phyloP scores from a whole-genome alignment of 2,113 vertebrate species.

The Calidris pugnax region DNA sequence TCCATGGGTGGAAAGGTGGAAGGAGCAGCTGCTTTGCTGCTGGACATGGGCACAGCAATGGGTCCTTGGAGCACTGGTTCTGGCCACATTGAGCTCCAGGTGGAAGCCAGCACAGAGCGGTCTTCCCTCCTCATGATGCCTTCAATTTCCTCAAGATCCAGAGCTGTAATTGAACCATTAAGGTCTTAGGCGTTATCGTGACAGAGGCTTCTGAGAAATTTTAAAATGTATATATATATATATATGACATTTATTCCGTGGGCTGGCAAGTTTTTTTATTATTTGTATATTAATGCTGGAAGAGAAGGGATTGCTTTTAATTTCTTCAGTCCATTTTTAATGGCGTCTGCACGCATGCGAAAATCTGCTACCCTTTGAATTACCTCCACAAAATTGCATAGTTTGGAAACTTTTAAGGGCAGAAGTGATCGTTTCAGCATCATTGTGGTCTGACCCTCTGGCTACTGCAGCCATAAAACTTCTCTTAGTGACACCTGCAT shows the following conservation, averaged over 20 bases:
- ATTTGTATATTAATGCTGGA: neutral
- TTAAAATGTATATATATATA: neutral
- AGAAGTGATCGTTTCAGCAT: neutral
- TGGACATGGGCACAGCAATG: neutral
- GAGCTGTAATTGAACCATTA: neutral
- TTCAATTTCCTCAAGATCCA: neutral
- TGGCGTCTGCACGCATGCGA: rapidly evolving
- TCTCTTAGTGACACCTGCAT: neutral
- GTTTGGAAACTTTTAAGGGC: neutral
- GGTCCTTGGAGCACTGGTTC: neutral
- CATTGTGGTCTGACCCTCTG: neutral
- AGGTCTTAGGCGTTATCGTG: neutral
- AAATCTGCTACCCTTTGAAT: neutral
- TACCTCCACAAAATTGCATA: neutral
- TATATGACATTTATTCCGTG: neutral
- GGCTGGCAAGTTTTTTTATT: neutral
- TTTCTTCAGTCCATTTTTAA: neutral
- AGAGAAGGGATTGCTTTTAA: neutral
- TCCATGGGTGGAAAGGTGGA: neutral
- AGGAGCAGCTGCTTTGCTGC: neutral
- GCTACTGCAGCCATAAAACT: neutral
- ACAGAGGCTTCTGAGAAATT: neutral
- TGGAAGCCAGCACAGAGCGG: neutral
- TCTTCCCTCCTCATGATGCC: neutral
- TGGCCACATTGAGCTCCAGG: neutral